Evolutionary conservation across 2,797 vertebrate genomes (phyloP).

Genomic region (Gambelia wislizenii): DNA sequence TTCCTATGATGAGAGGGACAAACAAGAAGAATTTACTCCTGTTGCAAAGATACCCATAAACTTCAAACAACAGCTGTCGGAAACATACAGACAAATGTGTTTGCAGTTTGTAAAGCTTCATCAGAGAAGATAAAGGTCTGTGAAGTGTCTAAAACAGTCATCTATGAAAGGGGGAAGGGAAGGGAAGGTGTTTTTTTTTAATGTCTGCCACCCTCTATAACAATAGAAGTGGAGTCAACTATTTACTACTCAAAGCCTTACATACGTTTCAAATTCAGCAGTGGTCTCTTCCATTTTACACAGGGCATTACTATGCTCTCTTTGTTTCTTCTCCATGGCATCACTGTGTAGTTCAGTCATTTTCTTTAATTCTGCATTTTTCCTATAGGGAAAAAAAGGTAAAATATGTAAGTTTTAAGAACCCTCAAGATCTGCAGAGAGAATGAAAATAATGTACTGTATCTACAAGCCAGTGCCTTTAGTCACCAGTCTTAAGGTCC

Average conservation of each 20-base stretch:
- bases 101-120: neutral
- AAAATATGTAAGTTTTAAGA: neutral
- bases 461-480: neutral
- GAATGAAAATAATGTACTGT: neutral
- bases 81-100: neutral
- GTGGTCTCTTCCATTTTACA: slow-evolving; percentile 77
- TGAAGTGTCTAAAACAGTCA: neutral
- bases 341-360: slow-evolving; percentile 73
- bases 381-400: slow-evolving; percentile 73
- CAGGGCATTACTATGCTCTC: slow-evolving; percentile 73
- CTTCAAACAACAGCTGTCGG: neutral
- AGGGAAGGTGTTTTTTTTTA: too few relatives aligned
- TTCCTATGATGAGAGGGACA: neutral
- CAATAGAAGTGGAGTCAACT: neutral
- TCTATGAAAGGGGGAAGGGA: neutral
- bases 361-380: slow-evolving; percentile 76
- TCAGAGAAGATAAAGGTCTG: neutral
- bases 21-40: neutral
- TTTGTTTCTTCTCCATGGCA: slow-evolving; percentile 76
- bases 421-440: too few relatives aligned
- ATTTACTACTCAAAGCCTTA: neutral
- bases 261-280: slow-evolving; percentile 86
- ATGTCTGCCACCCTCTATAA: neutral
- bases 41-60: neutral
- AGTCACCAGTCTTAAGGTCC: neutral